phyloP scores from a whole-genome alignment of 2,113 vertebrate species.

The Erythrocercus mccallii region DNA sequence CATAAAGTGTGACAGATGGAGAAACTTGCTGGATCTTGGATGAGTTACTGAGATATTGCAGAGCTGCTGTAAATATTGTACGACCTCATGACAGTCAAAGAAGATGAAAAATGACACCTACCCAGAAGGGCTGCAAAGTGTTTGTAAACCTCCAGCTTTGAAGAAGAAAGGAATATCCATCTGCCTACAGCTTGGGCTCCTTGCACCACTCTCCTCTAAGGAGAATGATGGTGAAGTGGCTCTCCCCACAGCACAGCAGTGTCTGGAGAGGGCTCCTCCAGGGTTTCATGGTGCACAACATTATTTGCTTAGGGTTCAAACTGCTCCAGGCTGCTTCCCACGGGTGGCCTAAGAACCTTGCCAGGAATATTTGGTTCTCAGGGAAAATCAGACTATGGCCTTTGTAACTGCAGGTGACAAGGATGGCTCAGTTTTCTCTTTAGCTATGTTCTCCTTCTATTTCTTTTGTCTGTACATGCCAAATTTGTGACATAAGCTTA shows the following conservation, averaged over 20 bases:
- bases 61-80: constrained; percentile 20
- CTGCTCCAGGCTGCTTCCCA: background rate
- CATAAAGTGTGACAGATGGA: background rate
- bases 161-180: background rate
- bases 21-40: background rate
- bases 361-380: background rate
- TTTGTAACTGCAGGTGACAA: background rate
- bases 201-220: background rate
- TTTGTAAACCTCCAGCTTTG: background rate
- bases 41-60: background rate
- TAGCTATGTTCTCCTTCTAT: background rate
- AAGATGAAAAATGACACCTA: background rate
- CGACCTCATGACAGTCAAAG: background rate
- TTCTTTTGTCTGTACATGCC: background rate
- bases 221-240: background rate
- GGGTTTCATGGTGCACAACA: background rate
- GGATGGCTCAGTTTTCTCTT: background rate
- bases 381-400: background rate
- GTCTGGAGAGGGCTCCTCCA: background rate
- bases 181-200: background rate
- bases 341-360: too few species aligned
- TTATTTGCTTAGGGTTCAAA: background rate
- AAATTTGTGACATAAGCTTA: background rate
- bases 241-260: background rate
- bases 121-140: background rate